A percentile compares a stretch with the other conserved stretches of the same genome.
These are phyloP conservation scores for Oreortyx pictus DNA, from an alignment of 2,797 vertebrate species.

Conservation along the genomic window DNA sequence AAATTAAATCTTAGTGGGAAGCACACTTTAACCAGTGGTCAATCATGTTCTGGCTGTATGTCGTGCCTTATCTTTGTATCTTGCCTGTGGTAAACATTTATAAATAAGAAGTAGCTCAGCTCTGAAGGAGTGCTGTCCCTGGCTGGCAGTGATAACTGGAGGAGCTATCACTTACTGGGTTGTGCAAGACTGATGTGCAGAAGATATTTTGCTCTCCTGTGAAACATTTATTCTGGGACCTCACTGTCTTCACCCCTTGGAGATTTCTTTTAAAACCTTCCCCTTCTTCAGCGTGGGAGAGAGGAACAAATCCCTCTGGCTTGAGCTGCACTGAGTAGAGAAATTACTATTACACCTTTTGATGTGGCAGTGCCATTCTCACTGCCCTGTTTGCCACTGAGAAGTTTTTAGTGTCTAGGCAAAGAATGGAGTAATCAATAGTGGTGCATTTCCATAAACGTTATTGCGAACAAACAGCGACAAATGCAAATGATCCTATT, in stretches of 20 bases:
- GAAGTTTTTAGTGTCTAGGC: not conserved
- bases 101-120: not conserved
- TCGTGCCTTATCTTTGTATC: not conserved
- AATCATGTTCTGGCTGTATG: not conserved
- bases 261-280: not conserved
- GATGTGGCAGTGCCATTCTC: not conserved
- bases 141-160: not conserved
- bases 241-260: not conserved
- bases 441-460: not conserved
- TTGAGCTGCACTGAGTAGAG: not conserved
- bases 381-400: not conserved
- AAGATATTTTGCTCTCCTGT: not conserved
- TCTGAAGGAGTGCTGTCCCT: slow-evolving; percentile 3
- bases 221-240: not conserved
- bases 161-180: not conserved
- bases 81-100: not conserved
- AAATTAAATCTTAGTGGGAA: not conserved
- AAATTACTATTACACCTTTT: not conserved
- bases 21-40: not conserved
- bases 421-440: not conserved
- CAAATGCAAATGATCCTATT: not conserved
- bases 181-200: not conserved
- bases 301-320: not conserved
- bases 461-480: not conserved
- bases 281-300: not conserved